Base-by-base conservation (phyloP, 2,888 invertebrate species). In the Carterocephalus palaemon region DNA sequence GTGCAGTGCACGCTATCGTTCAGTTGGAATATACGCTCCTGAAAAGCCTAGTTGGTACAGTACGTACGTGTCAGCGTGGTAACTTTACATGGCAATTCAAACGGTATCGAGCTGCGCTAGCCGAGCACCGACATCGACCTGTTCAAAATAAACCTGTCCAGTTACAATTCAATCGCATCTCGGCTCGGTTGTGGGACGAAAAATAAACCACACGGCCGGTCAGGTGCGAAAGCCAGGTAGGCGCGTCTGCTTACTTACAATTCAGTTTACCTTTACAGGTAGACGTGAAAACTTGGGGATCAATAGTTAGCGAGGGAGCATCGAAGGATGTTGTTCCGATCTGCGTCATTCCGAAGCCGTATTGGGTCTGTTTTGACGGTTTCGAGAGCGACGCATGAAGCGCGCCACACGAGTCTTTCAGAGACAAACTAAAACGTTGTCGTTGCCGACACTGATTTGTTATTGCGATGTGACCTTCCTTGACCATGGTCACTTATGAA, bases 401-500 rank as follows among this genome's bases (percentile, higher is more conserved):
- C n/a, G n/a, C n/a, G n/a, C n/a, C n/a, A n/a, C n/a, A n/a, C n/a
- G n/a, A n/a, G n/a, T n/a, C n/a, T n/a, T n/a, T n/a, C n/a, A n/a
- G n/a, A 62, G 62, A 59, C 48, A 55, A 59, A 52, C 49, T 59
- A 53, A 63, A 59, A 59, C 54, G 51, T 51, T 56, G 53, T 51
- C 57, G 51, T 49, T 54, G 57, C 54, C 47, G 48, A 49, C 48
- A 59, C 60, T 58, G 71, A 70, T 74, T 72, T 72, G 68, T 71
- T 70, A 73, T 75, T 72, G 67, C 62, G 64, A 64, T 54, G 62
- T 76, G 76, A 77, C 78, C 77, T 75, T 76, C 74, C 73, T 76
- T 71, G 75, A 72, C 73, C 73, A 64, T 62, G 57, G 48, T 51
- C 48, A 63, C 56, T 69, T 67, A 70, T 54, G 54, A 48, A 46